Conservation (phyloP, 2,888 invertebrate species). For the Encarsia formosa region DNA sequence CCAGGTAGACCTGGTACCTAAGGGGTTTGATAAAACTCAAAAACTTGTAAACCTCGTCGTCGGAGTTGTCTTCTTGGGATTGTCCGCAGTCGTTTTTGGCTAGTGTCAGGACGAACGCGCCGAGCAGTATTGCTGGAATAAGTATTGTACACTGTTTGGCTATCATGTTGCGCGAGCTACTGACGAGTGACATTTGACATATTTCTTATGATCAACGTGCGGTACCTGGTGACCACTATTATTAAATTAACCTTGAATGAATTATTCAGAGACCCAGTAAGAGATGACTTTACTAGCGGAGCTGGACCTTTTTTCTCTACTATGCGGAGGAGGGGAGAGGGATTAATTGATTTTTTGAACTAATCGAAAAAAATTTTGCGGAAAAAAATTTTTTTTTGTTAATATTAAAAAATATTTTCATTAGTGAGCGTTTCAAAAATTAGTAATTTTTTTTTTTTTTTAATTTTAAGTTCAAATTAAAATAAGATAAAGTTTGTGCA, state of each 20-base stretch:
- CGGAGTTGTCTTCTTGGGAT: not conserved
- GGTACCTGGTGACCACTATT: conserved; percentile 17
- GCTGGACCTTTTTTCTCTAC: no score
- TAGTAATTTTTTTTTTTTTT: no score
- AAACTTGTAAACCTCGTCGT: conserved; percentile 2
- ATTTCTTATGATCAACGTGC: conserved; percentile 5
- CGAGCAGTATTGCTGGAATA: not conserved
- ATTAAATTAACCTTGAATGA: conserved; percentile 28
- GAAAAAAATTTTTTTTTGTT: no score
- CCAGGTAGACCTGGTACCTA: conserved; percentile 22
- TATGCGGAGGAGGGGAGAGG: no score
- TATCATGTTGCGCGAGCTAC: conserved; percentile 20
- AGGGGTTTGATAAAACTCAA: conserved; percentile 9
- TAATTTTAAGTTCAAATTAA: no score
- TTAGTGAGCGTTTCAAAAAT: no score
- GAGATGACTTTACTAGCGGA: no score
- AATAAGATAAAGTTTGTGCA: conserved; percentile 12
- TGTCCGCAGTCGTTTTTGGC: conserved; percentile 10
- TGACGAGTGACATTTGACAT: conserved; percentile 20
- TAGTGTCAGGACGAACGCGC: not conserved
- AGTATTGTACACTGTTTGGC: conserved; percentile 3
- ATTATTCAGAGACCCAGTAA: no score
- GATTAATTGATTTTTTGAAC: no score
- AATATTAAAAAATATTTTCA: no score
- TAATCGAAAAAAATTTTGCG: no score